These are phyloP conservation scores for Patagioenas fasciata DNA, from an alignment of 2,113 vertebrate species.

Conservation along the genomic window DNA sequence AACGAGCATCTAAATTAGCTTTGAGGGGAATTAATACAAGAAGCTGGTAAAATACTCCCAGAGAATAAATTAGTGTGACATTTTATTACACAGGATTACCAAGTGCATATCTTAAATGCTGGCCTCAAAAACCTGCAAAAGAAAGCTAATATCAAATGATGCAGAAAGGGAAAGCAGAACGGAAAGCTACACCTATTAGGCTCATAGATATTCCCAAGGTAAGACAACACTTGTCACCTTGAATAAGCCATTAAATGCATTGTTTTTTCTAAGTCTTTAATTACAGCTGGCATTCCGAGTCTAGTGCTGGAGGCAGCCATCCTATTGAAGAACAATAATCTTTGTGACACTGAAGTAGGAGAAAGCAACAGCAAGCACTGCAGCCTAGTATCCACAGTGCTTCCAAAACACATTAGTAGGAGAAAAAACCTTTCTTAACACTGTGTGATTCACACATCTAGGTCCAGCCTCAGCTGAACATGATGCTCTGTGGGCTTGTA, in stretches of 20 bases:
- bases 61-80: constrained; percentile 39
- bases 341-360: constrained; percentile 4
- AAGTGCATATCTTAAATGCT: not conserved
- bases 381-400: not conserved
- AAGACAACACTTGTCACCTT: constrained; percentile 20
- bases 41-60: constrained; percentile 34
- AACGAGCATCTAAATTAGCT: constrained; percentile 50
- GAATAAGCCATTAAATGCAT: constrained; percentile 13
- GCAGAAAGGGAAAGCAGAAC: not conserved
- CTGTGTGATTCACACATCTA: not conserved
- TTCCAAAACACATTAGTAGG: not conserved
- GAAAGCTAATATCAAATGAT: not conserved
- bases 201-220: constrained; percentile 19
- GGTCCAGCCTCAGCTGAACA: not conserved
- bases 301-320: constrained; percentile 1
- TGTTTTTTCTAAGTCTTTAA: constrained; percentile 24
- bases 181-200: not conserved
- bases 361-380: not conserved
- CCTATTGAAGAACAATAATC: not conserved
- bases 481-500: not conserved
- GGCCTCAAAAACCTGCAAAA: not conserved
- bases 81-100: constrained; percentile 20
- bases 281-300: constrained; percentile 24
- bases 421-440: fast-evolving
- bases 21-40: constrained; percentile 47